A percentile compares a stretch with the other conserved stretches of the same genome.
Conservation (phyloP, 2,888 invertebrate species). For the Caprella mutica region DNA sequence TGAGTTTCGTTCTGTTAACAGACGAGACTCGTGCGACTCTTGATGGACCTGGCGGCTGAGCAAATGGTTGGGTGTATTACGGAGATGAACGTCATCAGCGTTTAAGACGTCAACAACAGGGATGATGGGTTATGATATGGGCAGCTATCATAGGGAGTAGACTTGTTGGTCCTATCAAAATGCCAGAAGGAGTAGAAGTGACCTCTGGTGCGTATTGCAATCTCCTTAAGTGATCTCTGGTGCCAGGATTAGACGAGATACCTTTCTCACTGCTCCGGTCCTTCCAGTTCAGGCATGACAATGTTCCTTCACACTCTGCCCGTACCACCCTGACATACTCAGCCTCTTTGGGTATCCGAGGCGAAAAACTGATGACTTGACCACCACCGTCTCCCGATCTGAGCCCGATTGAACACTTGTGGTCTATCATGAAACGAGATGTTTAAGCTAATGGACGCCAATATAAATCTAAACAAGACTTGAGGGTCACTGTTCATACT, state of each 20-base stretch:
- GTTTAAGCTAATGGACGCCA: no score
- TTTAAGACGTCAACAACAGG: conserved; percentile 3
- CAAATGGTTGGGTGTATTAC: conserved; percentile 1
- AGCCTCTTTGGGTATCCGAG: not conserved
- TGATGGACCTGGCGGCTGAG: not conserved
- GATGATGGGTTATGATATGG: not conserved
- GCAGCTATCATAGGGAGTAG: not conserved
- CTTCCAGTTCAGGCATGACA: not conserved
- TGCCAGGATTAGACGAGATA: not conserved
- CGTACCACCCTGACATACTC: not conserved
- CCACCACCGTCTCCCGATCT: not conserved
- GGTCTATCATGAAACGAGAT: no score
- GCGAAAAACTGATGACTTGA: not conserved
- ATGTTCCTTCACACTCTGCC: not conserved
- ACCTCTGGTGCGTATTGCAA: not conserved
- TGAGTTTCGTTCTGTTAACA: not conserved
- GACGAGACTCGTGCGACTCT: not conserved
- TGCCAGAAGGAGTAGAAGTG: not conserved
- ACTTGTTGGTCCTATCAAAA: not conserved
- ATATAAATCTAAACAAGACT: not conserved
- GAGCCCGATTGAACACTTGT: not conserved
- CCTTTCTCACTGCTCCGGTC: not conserved
- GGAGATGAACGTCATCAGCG: not conserved
- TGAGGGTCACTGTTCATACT: not conserved
- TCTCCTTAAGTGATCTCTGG: not conserved